phyloP scores from a whole-genome alignment of 2,888 invertebrate genomes.

The Teleiodes luculella region DNA sequence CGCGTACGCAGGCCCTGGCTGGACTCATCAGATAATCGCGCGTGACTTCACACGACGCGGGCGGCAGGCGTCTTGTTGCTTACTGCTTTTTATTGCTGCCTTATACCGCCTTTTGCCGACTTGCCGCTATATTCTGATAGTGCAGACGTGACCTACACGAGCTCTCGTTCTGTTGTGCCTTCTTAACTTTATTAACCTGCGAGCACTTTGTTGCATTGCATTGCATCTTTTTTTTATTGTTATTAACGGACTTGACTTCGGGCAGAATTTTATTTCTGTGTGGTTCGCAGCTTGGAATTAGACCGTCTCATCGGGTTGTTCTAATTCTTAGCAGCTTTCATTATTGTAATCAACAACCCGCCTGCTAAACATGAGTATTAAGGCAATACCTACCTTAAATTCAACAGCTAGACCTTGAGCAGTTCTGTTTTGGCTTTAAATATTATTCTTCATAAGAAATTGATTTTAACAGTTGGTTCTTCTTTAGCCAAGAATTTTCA shows the following conservation, averaged over 20 bases:
- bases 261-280: too few species aligned
- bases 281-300: too few species aligned
- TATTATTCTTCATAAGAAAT: too few species aligned
- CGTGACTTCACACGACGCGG: constrained; percentile 45
- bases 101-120: constrained; percentile 14
- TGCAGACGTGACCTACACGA: constrained; percentile 26
- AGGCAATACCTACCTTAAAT: too few species aligned
- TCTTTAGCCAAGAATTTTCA: constrained; percentile 29
- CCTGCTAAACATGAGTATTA: too few species aligned
- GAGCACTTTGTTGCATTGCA: not conserved
- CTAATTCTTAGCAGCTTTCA: too few species aligned
- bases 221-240: not conserved
- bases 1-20: constrained; percentile 27
- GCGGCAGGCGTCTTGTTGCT: constrained; percentile 23
- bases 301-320: too few species aligned
- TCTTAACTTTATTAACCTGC: constrained; percentile 1
- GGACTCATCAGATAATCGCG: constrained; percentile 46
- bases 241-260: too few species aligned
- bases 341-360: too few species aligned
- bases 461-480: too few species aligned
- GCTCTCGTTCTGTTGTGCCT: constrained; percentile 12
- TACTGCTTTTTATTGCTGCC: constrained; percentile 35
- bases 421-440: too few species aligned
- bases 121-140: constrained; percentile 28
- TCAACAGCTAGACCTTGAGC: too few species aligned